These are phyloP conservation scores for Onychomys leucogaster DNA, from an alignment of 2,797 vertebrate species.

Conservation along the genomic window DNA sequence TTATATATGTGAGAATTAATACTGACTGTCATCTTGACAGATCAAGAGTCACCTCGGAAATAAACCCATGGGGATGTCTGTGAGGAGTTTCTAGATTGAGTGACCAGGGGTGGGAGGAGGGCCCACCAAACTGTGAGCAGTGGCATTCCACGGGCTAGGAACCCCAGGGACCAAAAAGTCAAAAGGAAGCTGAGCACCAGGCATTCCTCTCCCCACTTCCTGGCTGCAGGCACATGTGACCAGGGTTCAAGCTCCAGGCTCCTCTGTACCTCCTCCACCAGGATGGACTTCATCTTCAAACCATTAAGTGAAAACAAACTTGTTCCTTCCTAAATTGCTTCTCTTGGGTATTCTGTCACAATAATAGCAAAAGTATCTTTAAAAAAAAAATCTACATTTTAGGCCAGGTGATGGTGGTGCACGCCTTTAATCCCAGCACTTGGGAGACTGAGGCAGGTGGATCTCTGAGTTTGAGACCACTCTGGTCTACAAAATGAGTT, in stretches of 20 bases:
- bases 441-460: background rate
- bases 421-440: background rate
- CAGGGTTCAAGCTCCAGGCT: too few species aligned
- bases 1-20: background rate
- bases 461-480: background rate
- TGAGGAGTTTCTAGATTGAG: background rate
- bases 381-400: slow-evolving; percentile 57
- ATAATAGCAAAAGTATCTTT: background rate
- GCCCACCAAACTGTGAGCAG: too few species aligned
- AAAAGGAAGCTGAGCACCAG: background rate
- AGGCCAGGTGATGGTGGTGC: background rate
- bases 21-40: background rate
- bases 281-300: background rate
- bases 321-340: background rate
- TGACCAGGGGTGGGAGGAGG: background rate
- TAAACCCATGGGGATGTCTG: background rate
- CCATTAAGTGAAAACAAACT: background rate
- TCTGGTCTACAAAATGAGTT: background rate
- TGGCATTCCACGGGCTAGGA: too few species aligned
- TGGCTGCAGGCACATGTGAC: background rate
- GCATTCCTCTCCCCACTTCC: too few species aligned
- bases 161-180: too few species aligned
- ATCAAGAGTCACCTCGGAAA: background rate
- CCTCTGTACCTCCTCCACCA: background rate
- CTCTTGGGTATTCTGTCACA: background rate